Evolutionary conservation across 2,113 vertebrate genomes (phyloP).

Genomic region (Anser brachyrhynchus): DNA sequence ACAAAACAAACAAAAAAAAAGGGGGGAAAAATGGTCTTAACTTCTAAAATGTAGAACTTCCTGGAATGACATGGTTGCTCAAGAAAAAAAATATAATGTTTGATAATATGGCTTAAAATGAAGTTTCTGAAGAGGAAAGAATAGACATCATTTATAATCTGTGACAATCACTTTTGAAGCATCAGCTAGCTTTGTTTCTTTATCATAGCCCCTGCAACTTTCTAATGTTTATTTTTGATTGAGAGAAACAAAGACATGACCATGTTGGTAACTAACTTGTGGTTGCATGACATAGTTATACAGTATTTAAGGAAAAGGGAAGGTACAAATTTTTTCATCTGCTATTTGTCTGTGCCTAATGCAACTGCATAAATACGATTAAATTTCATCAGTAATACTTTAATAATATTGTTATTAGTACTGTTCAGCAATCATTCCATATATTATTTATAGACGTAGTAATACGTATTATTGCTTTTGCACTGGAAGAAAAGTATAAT

Average conservation of each 20-base stretch:
- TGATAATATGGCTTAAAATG: not conserved
- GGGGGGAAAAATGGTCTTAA: rapidly evolving
- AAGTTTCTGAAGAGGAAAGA: not conserved
- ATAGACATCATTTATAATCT: not conserved
- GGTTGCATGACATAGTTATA: not conserved
- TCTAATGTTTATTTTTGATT: not conserved
- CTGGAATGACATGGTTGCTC: rapidly evolving
- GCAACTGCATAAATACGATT: not conserved
- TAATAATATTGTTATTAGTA: not conserved
- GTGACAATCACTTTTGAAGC: not conserved
- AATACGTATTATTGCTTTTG: not conserved
- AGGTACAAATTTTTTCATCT: not conserved
- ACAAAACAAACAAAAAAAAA: not conserved
- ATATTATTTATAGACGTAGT: not conserved
- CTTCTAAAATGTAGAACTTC: not conserved
- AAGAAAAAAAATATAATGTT: not conserved
- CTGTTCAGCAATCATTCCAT: not conserved
- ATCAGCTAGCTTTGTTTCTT: not conserved
- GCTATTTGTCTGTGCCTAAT: not conserved
- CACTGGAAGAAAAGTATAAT: not conserved
- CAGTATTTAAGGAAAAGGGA: not conserved
- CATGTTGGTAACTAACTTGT: not conserved
- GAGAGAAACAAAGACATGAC: not conserved
- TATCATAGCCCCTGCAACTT: not conserved
- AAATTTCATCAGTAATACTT: not conserved